phyloP scores from a whole-genome alignment of 2,888 invertebrate species.

The Dasypolia templi region DNA sequence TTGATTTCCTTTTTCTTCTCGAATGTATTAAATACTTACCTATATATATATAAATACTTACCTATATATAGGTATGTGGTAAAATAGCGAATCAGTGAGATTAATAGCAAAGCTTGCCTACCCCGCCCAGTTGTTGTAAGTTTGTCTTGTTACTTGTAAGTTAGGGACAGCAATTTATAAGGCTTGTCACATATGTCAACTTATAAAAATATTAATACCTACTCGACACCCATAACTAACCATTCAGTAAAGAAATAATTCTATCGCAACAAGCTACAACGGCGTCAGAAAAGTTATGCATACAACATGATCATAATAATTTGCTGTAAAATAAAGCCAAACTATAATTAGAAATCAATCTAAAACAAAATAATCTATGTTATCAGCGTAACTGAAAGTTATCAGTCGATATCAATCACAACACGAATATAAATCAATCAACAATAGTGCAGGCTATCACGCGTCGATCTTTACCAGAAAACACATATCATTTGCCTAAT shows the following conservation, averaged over 20 bases:
- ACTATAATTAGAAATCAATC: constrained; percentile 52
- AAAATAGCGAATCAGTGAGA: neutral
- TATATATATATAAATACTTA: too few relatives aligned
- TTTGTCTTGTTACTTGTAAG: neutral
- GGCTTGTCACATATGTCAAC: neutral
- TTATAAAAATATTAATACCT: constrained; percentile 1
- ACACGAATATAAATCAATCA: constrained; percentile 81
- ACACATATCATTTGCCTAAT: constrained; percentile 91
- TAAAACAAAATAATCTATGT: constrained; percentile 35
- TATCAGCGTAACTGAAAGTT: constrained; percentile 45
- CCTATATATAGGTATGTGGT: neutral
- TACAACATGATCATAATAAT: constrained; percentile 20
- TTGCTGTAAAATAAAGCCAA: constrained; percentile 28
- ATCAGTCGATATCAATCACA: constrained; percentile 61
- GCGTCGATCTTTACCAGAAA: constrained; percentile 81
- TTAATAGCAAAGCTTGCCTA: neutral
- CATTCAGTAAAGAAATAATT: constrained; percentile 19
- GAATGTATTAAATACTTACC: too few relatives aligned
- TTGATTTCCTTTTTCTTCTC: neutral
- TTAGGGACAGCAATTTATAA: neutral
- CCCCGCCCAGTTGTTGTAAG: neutral
- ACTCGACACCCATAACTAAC: neutral
- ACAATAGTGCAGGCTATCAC: constrained; percentile 79
- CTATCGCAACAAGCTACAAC: neutral
- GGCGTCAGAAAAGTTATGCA: constrained; percentile 15